Evolutionary conservation across 1,140 invertebrate genomes (phyloP), one percentile per base, ranked within the genome.

Genomic region (Lanistes nyassanus): DNA sequence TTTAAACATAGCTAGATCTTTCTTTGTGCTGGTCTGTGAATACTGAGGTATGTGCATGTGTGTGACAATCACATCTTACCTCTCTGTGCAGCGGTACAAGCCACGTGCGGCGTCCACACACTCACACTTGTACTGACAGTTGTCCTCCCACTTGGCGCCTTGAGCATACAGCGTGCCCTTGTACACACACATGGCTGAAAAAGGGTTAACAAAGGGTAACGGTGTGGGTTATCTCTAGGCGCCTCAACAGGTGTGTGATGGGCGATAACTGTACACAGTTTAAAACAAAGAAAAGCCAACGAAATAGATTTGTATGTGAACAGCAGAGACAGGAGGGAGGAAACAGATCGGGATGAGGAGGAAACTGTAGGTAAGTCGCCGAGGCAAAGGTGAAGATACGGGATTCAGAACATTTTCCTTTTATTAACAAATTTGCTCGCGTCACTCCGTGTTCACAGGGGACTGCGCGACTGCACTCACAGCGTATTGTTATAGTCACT

Each of bases 101-200:
- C 84, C 84, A n/a, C 65, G 75, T 19, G 73, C 56, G 21, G 78
- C 82, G 79, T 83, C 78, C n/a, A 80, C 76, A 78, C 84, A 86
- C 58, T 58, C 56, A 58, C 76, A 77, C 47, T 37, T 64, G 31
- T 64, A 77, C 29, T 77, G 36, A 51, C 76, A 79, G 26, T 58
- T 65, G 51, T 77, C 72, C 21, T 71, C 47, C 66, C 55, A 76
- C 34, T 66, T 71, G 7, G 51, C 29, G 36, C 53, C 68, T 37
- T 72, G 70, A 21, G 21, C 21, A 62, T 70, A 74, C 9, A 51
- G 21, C 23, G 16, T 29, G 3, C 75, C 64, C 65, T 76, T 74
- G 65, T 77, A 76, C n/a, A 75, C 47, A 64, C 65, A 70, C 21
- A n/a, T 34, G 37, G 19, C 58, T 71, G 64, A 2, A 69, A 51